Base-by-base conservation (phyloP, 2,797 vertebrate species). In the Argya squamiceps region DNA sequence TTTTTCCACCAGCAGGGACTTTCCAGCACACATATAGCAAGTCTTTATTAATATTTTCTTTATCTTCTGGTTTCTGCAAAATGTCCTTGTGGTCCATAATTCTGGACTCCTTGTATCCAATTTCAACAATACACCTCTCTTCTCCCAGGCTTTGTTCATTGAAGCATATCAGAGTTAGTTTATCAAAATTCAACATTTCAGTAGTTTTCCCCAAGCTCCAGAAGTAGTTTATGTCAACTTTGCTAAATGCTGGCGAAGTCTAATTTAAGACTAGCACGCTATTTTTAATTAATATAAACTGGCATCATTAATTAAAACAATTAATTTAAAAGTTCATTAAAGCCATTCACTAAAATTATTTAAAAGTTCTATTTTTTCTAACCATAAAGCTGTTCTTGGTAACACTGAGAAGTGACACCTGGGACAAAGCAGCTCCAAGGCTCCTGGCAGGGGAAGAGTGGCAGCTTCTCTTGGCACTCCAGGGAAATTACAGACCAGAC, bases 1-100 rank as follows among this genome's bases (percentile, higher is more conserved):
- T 26, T 78, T 70, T 86, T 47, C 26, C 15, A 55, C 49, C 30
- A 41, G 47, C 56, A 26, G 41, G 24, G 47, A 26, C 21, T 62
- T 69, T 12, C 11, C 9, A 62, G 24, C 20, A 47, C 34, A 70
- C 26, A 55, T 62, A 27, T 9, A 62, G 14, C 0, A 0, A 62
- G 6, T 22, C 11, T 41, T 77, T 22, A 17, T 46, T 53, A 29
- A 5, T 60, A 13, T 69, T 53, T 46, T 44, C 46, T 60, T 55
- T 47, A 34, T 55, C 34, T 78, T 70, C n/a, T 47, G 49, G 17
- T 70, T 63, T 63, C 64, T 63, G 56, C 56, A 86, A 27, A 53
- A 47, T 34, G 11, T 46, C 47, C 21, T 41, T 62, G 14, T 78
- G 14, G 47, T 62, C 64, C 26, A 15, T 63, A 47, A 70, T 36